Evolutionary conservation across 2,888 invertebrate species (phyloP), one percentile per base, ranked within the genome.

Genomic region (Phalangium opilio): DNA sequence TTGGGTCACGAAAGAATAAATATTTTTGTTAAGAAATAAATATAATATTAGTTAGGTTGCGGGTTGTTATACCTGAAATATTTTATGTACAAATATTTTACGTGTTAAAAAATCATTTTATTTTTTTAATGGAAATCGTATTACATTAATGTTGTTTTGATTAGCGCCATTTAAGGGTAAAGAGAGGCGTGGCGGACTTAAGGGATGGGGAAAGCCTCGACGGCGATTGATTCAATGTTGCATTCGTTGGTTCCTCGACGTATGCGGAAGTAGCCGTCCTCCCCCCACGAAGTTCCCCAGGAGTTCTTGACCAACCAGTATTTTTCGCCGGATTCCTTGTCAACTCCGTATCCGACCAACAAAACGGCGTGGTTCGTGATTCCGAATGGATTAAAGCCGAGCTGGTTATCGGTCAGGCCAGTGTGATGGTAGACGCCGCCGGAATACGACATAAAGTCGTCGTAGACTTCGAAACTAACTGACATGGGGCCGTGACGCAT

Each of bases 381-480:
- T 10, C 42, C 47, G 34, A 69, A 70, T 3, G 70, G 70, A 50
- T 68, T 65, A 57, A 65, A 69, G 38, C 58, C 60, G 40, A 62
- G 60, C 8, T 48, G 43, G 15, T 8, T 15, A 36, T 36, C 38
- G 7, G 14, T 10, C 1, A 64, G 50, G 1, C 57, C 60, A 3
- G 64, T 66, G 55, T 68, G 68, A 20, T 61, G 64, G 55, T 72
- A 71, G 39, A 72, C 62, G 1, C 72, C 72, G n/a, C 57, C 50
- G 1, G 52, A 49, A 53, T 65, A 70, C 43, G 59, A 49, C 53
- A 61, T 51, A 52, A 69, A 68, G 52, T 70, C 70, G 19, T 55
- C 47, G 53, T 68, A 67, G 7, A 71, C 71, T 50, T 67, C 64
- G 55, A 71, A 68, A 1, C 65, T 63, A 1, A 72, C 66, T 4